A percentile compares a stretch with the other conserved stretches of the same genome.
Evolutionary conservation across 2,888 invertebrate genomes (phyloP).

Genomic region (Pheosia tremula): DNA sequence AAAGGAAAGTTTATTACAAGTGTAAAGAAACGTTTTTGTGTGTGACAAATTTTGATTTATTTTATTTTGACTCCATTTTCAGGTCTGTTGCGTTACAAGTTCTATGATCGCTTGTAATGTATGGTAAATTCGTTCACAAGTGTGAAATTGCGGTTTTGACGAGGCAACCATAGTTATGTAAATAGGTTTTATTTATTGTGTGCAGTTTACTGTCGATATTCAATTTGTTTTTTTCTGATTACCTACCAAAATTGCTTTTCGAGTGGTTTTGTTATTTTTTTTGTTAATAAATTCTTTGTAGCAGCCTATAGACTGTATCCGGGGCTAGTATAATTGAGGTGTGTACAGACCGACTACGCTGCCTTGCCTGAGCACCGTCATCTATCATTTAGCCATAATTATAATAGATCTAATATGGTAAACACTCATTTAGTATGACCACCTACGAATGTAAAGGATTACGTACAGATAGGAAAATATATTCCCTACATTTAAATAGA

Average conservation of each 20-base stretch:
- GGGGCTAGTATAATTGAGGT: too few species aligned
- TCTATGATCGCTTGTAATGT: constrained; percentile 8
- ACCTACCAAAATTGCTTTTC: not conserved
- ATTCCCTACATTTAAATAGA: too few species aligned
- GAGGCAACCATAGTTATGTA: not conserved
- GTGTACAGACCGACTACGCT: too few species aligned
- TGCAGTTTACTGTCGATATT: not conserved
- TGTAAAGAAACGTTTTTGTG: constrained; percentile 44
- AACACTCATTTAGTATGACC: too few species aligned
- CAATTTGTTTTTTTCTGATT: not conserved
- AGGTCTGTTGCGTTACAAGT: constrained; percentile 11
- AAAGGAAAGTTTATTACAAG: constrained; percentile 41
- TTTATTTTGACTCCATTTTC: constrained; percentile 25
- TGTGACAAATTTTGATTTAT: constrained; percentile 45
- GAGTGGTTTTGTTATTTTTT: not conserved
- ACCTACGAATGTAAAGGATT: too few species aligned
- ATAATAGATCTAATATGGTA: too few species aligned
- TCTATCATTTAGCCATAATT: too few species aligned
- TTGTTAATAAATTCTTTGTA: not conserved
- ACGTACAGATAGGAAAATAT: too few species aligned
- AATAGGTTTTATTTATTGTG: not conserved
- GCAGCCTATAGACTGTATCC: too few species aligned
- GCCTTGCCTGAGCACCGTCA: too few species aligned
- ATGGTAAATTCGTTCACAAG: constrained; percentile 14
- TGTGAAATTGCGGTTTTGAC: constrained; percentile 31